Evolutionary conservation across 2,888 invertebrate genomes (phyloP), one percentile per base, ranked within the genome.

Genomic region (Parochlus steinenii): DNA sequence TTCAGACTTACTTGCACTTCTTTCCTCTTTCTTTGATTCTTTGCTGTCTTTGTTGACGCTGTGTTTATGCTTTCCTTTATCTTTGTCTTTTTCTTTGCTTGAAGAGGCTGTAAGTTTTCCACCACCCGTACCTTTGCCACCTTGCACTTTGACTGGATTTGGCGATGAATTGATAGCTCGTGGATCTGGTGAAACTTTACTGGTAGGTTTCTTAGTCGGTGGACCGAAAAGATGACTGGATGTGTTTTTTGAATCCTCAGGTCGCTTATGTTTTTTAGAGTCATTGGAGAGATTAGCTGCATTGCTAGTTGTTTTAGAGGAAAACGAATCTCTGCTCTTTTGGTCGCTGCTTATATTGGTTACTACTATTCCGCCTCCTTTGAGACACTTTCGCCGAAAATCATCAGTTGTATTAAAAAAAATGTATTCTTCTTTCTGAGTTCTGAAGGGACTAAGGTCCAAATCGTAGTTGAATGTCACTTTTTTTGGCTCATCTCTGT

Each of bases 401-500:
- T 95, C 93, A 42, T 90, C 90, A 41, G 78, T 74, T 6, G 87
- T 85, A 49, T 75, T 78, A 48, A 71, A 70, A 55, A 95, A 89
- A 32, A 83, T 72, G 50, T 83, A 74, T 46, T 80, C 80, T 52
- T 93, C 87, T 48, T 73, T 74, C 40, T 81, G 71, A 39, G 70
- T 68, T 45, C 72, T 72, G 49, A 65, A 69, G 10, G 69, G 67
- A 56, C 83, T 81, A 40, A 95, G 62, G 48, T 74, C 71, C 43
- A 95, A 67, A 58, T 93, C 90, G 64, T 95, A 95, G 35, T 69
- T 65, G 54, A 79, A 79, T 46, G 69, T 65, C 48, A 86, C 75
- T 50, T 78, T 85, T 54, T 82, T 85, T 7, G 89, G 89, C 51
- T 89, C 87, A 55, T 86, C 85, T 54, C 80, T 81, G 56, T 83